Base-by-base conservation (phyloP, 2,113 vertebrate species). In the Toxotes chatareus region DNA sequence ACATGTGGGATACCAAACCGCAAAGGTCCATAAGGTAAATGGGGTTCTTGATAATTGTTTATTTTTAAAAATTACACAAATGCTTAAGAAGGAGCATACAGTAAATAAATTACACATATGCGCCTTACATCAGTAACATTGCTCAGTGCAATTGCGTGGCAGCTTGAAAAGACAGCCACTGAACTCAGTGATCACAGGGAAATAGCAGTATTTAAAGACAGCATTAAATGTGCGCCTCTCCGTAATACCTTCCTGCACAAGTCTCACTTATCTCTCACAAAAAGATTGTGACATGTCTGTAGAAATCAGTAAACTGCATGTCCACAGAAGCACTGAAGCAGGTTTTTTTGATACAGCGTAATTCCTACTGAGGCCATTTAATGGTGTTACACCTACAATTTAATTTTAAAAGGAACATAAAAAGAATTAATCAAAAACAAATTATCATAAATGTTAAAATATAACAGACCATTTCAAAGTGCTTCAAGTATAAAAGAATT, bases 191-290 rank as follows among this genome's bases (percentile, higher is more conserved):
- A 65, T 49, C 55, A 46, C 23, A 47, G 55, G 21, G 16, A 71
- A 81, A 71, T 36, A 36, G 31, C n/a, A 13, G 16, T 17, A 40
- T 61, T 74, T 47, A 64, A 40, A 67, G 40, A 64, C 21, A 46
- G 23, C 16, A 40, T 57, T 42, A 56, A 42, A 16, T 32, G 40
- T 79, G 16, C 36, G 23, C 7, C 5, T n/a, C 19, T 12, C 19
- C 53, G 31, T 76, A 36, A 47, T 46, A 51, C 23, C 1, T 53
- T 71, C 21, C 27, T 47, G 19, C 51, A 56, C 40, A 56, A 9
- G 27, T n/a, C n/a, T 79, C 34, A 56, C 47, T 62, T 38, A 42
- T 44, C 19, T 40, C 11, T 42, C 53, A 56, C 7, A 65, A 64
- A 74, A 69, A 42, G 0, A 40, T 49, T 61, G 16, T 63, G 34